Evolutionary conservation across 2,797 vertebrate genomes (phyloP), one percentile per base, ranked within the genome.

Genomic region (Sebastes iracundus): DNA sequence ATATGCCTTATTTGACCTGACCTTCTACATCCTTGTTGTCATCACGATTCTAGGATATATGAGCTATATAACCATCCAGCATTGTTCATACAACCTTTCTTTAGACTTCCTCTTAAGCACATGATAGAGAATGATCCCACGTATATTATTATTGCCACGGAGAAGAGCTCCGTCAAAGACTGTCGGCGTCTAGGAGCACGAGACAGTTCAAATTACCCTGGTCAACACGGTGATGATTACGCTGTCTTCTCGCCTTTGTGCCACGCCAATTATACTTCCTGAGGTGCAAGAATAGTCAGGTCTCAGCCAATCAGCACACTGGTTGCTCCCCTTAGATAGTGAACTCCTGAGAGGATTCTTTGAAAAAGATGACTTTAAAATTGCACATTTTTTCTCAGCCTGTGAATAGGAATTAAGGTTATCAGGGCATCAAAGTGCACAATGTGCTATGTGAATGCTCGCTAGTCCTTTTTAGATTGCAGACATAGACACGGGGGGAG

Each of bases 201-300:
- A 85, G 87, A 91, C 86, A 87, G 83, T 81, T 90, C 75, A 88
- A 91, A 94, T 92, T 86, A 89, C 81, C 81, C 75, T 16, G 86
- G 89, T 90, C 91, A 92, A 69, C 67, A 72, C 25, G 75, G 32
- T 72, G 73, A 88, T 90, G 78, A 93, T 91, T 87, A 90, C 63
- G 42, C 84, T 84, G 84, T 92, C 89, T 72, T 78, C 67, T 72
- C 68, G 70, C 77, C 79, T 83, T 84, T 84, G 84, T 84, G 79
- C 28, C 20, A 60, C 4, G 42, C 75, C 86, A 82, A 72, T 86
- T 89, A 89, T 59, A 61, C 72, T 78, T 73, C 77, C 75, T 61
- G 60, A 80, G 38, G 42, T 63, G 63, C 72, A 74, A 38, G 30
- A 84, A 78, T 81, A 59, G 52, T 80, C 64, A 73, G 28, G 63